Evolutionary conservation across 1,140 invertebrate genomes (phyloP).

Genomic region (Zaprionus africanus): DNA sequence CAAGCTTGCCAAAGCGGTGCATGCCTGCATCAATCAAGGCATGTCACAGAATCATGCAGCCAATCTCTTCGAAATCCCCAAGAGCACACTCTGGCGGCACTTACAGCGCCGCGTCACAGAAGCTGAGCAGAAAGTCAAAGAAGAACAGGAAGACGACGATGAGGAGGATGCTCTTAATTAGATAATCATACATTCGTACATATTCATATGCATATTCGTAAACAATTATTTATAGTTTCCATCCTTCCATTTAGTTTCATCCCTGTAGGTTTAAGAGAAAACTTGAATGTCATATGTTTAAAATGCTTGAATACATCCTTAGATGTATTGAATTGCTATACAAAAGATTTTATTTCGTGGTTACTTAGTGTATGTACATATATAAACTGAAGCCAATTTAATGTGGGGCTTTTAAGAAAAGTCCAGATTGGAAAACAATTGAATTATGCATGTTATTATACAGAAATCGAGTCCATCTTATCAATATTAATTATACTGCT

Average conservation of each 20-base stretch:
- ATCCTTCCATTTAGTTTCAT: not conserved
- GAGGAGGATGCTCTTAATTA: slow-evolving; percentile 64
- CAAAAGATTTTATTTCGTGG: not conserved
- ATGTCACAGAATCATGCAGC: slow-evolving; percentile 87
- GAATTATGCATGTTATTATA: not conserved
- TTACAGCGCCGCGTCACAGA: slow-evolving; percentile 84
- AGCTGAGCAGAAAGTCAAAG: slow-evolving; percentile 60
- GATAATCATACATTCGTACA: slow-evolving; percentile 20
- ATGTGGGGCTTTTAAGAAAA: not conserved
- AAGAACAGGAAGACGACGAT: slow-evolving; percentile 61
- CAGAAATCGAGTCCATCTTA: not conserved
- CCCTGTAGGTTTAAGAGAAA: not conserved
- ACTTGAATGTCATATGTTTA: not conserved
- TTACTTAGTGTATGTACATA: not conserved
- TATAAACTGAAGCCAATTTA: not conserved
- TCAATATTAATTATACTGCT: not conserved
- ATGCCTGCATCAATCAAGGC: slow-evolving; percentile 86
- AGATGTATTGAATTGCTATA: not conserved
- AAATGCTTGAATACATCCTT: not conserved
- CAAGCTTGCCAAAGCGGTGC: slow-evolving; percentile 86
- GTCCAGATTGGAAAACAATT: not conserved
- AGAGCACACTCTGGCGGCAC: slow-evolving; percentile 87
- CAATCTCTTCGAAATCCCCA: slow-evolving; percentile 86
- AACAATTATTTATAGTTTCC: slow-evolving; percentile 19
- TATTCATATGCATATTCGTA: slow-evolving; percentile 19